phyloP scores from a whole-genome alignment of 2,888 invertebrate species.

The Philereme transversata region DNA sequence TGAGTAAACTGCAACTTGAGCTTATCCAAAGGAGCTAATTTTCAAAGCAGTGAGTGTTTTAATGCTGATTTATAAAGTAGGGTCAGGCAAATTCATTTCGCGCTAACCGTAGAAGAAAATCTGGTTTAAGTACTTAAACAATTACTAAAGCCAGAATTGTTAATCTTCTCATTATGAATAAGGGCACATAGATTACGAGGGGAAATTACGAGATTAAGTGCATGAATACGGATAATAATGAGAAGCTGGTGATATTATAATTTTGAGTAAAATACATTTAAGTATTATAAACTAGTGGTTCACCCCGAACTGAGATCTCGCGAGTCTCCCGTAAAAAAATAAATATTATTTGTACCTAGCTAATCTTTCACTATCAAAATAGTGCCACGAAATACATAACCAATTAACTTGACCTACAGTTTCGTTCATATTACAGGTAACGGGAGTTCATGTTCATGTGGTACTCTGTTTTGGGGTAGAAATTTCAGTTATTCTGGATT shows the following conservation, averaged over 20 bases:
- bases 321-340: too few relatives aligned
- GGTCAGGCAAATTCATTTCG: constrained; percentile 42
- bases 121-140: constrained; percentile 61
- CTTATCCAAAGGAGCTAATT: constrained; percentile 18
- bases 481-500: too few relatives aligned
- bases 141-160: constrained; percentile 67
- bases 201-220: constrained; percentile 60
- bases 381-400: too few relatives aligned
- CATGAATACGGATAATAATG: constrained; percentile 42
- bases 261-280: background rate
- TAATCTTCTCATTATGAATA: constrained; percentile 71
- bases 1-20: constrained; percentile 5
- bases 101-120: constrained; percentile 51
- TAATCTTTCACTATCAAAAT: too few relatives aligned
- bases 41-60: constrained; percentile 22
- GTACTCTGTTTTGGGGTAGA: too few relatives aligned
- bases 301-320: too few relatives aligned
- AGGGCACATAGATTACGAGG: constrained; percentile 62
- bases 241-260: constrained; percentile 32
- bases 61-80: constrained; percentile 31
- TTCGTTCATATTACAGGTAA: too few relatives aligned
- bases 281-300: too few relatives aligned
- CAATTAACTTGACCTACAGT: too few relatives aligned
- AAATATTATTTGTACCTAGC: too few relatives aligned
- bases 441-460: too few relatives aligned